Base-by-base conservation (phyloP, 2,888 invertebrate species). In the Diloba caeruleocephala region DNA sequence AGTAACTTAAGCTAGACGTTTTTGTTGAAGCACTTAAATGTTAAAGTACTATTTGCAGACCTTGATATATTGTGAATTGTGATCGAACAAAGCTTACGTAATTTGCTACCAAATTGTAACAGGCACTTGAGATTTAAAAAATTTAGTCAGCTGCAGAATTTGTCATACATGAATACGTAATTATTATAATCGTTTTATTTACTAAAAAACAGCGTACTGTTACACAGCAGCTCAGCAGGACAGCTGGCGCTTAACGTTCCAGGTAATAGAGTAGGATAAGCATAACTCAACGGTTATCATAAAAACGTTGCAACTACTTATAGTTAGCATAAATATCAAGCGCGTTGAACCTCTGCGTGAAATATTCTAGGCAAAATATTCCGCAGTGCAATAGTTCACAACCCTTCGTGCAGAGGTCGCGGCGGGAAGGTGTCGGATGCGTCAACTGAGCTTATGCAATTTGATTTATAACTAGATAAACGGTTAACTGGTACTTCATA, bases 401-500 rank as follows among this genome's bases (percentile, higher is more conserved):
- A 70, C 59, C 65, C 65, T 48, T 59, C 55, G 65, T 61, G 48
- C 63, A 72, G 63, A 75, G 79, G 77, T 78, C 74, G 61, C 55
- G 45, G 19, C 64, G 69, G 38, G 76, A 71, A 72, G 72, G 71
- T 64, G 57, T 61, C 32, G 50, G 48, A 70, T 60, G 51, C 46
- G 34, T 53, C 45, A 66, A 42, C 46, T 44, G 36, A 31, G 55
- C 28, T 56, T 67, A 69, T 64, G 64, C 52, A 63, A 68, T 44
- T 41, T 56, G 43, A 65, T 65, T 65, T 53, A 46, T 43, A 8
- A 33, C 5, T 32, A 43, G 32, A 46, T 61, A 29, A 36, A 53
- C 10, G 26, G 33, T 10, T 54, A 62, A 62, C 61, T 62, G 28
- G 45, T 32, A 41, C 42, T 42, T 31, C 29, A 15, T 38, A 31